Percentiles rank a stretch among this genome's conserved stretches.
phyloP scores from a whole-genome alignment of 2,888 invertebrate genomes.

The Formica aserva region DNA sequence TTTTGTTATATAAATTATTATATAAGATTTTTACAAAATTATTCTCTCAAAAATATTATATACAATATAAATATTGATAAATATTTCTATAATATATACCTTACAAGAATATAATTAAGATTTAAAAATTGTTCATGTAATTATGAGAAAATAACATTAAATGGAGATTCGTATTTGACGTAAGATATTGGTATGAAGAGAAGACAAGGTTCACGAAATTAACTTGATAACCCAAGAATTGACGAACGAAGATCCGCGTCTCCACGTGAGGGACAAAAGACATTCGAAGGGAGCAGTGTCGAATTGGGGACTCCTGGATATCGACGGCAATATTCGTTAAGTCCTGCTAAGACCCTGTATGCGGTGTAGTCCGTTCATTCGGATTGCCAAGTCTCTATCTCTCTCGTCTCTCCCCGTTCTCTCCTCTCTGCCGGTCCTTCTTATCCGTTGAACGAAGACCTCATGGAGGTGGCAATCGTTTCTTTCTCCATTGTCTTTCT shows the following conservation, averaged over 20 bases:
- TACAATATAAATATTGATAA: not conserved
- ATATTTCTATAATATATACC: not conserved
- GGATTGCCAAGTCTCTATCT: conserved; percentile 74
- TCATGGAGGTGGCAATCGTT: conserved; percentile 60
- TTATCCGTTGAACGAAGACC: conserved; percentile 60
- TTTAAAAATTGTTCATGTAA: not conserved
- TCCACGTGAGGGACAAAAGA: conserved; percentile 66
- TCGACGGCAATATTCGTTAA: conserved; percentile 84
- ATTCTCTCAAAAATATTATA: not conserved
- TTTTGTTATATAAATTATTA: not conserved
- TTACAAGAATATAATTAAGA: not conserved
- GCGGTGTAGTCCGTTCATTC: conserved; percentile 79
- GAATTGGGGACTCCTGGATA: conserved; percentile 76
- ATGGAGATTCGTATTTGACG: not conserved
- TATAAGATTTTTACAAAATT: not conserved
- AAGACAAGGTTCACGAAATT: conserved; percentile 66
- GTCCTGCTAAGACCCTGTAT: conserved; percentile 82
- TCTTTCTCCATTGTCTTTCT: conserved; percentile 58
- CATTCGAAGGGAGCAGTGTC: conserved; percentile 61
- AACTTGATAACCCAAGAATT: conserved; percentile 66
- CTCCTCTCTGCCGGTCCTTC: conserved; percentile 50
- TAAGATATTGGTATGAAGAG: conserved; percentile 21
- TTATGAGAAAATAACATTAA: not conserved
- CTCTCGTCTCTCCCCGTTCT: conserved; percentile 58
- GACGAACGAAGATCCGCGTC: conserved; percentile 63